These are phyloP conservation scores for Hecatera dysodea DNA, from an alignment of 2,888 invertebrate species.

Conservation along the genomic window DNA sequence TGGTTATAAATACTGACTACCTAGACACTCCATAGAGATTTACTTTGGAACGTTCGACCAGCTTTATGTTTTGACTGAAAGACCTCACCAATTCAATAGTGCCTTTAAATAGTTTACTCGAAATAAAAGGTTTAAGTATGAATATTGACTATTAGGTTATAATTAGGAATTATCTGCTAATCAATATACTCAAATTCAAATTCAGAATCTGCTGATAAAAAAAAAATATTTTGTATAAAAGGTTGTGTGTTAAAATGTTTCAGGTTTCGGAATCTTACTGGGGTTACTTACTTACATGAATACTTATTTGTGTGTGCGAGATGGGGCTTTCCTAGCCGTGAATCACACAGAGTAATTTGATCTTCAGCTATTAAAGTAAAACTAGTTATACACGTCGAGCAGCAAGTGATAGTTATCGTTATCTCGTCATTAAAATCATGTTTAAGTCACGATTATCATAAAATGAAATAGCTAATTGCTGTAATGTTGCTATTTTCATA, in stretches of 20 bases:
- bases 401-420: constrained; percentile 8
- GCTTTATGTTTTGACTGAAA: too few species aligned
- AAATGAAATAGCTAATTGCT: constrained; percentile 34
- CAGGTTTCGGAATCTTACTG: not conserved
- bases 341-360: constrained; percentile 39
- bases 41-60: too few species aligned
- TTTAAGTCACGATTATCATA: constrained; percentile 44
- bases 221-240: too few species aligned
- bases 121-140: too few species aligned
- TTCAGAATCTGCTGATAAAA: too few species aligned
- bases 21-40: too few species aligned
- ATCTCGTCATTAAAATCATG: constrained; percentile 33
- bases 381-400: constrained; percentile 19
- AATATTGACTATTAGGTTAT: too few species aligned
- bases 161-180: too few species aligned
- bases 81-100: too few species aligned
- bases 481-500: constrained; percentile 31
- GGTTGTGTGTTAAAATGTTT: not conserved
- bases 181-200: too few species aligned
- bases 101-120: too few species aligned
- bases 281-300: not conserved
- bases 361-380: constrained; percentile 23
- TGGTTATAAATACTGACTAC: too few species aligned
- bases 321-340: constrained; percentile 4
- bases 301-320: constrained; percentile 8